Percentiles rank a stretch among this genome's conserved stretches.
phyloP scores from a whole-genome alignment of 1,140 invertebrate species.

The Ceratitis capitata region DNA sequence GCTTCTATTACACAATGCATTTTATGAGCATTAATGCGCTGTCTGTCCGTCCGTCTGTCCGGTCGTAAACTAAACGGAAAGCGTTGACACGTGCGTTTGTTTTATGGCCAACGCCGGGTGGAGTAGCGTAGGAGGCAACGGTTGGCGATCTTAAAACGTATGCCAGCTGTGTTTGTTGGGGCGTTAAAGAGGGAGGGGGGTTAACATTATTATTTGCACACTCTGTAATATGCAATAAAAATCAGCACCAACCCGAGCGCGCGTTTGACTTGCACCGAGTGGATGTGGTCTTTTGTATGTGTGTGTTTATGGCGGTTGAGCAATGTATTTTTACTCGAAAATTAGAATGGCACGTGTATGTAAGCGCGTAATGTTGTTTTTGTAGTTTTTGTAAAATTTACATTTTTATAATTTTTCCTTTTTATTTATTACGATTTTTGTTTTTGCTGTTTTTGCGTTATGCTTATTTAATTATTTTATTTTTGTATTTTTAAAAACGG shows the following conservation, averaged over 20 bases:
- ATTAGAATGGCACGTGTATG: not conserved
- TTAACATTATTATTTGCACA: no score
- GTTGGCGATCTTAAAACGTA: not conserved
- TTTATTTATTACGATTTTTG: not conserved
- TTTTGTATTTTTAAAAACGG: not conserved
- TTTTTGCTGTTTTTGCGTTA: not conserved
- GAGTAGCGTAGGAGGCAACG: not conserved
- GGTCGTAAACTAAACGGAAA: not conserved
- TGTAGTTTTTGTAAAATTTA: not conserved
- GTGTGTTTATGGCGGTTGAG: not conserved
- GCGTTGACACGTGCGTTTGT: not conserved
- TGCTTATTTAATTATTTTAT: not conserved
- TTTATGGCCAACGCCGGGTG: not conserved
- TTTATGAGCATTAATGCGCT: constrained; percentile 22
- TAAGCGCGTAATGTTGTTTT: not conserved
- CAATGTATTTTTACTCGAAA: no score
- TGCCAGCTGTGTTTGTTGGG: not conserved
- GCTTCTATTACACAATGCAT: not conserved
- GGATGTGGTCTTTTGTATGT: not conserved
- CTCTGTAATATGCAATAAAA: not conserved
- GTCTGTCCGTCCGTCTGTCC: not conserved
- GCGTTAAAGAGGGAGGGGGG: no score
- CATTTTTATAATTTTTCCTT: not conserved
- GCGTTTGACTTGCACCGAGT: not conserved
- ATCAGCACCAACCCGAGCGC: no score